phyloP scores from a whole-genome alignment of 2,113 vertebrate genomes.

The Gavia stellata region DNA sequence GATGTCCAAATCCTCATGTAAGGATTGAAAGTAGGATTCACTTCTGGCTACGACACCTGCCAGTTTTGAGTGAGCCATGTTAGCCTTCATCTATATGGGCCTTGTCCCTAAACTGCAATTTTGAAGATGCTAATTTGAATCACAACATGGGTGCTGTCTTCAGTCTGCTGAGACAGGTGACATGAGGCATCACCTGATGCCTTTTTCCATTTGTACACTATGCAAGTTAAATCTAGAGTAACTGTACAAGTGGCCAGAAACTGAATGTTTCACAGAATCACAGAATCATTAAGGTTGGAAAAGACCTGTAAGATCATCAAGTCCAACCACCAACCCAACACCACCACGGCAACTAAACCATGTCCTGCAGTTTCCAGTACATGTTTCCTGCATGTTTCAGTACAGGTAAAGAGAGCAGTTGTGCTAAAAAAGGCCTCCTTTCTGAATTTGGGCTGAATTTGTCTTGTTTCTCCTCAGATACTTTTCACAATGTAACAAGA shows the following conservation, averaged over 20 bases:
- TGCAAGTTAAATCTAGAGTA: neutral
- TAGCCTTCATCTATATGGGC: neutral
- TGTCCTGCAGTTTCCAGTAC: no score
- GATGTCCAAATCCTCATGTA: neutral
- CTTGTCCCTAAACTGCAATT: neutral
- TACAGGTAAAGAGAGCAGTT: neutral
- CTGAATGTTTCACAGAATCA: neutral
- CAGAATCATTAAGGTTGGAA: no score
- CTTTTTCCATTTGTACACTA: neutral
- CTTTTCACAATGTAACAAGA: neutral
- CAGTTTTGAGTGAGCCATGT: neutral
- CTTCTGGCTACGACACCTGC: neutral
- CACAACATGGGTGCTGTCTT: neutral
- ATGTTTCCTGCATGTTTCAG: neutral
- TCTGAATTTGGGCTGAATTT: neutral
- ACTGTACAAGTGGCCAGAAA: neutral
- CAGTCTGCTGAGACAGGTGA: neutral
- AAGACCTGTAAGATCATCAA: no score
- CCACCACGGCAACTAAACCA: no score
- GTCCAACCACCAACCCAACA: no score
- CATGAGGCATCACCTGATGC: neutral
- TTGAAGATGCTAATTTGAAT: neutral
- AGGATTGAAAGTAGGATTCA: neutral
- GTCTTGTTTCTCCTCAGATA: neutral
- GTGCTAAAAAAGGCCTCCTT: neutral